Evolutionary conservation across 2,113 vertebrate species (phyloP), one percentile per base, ranked within the genome.

Genomic region (Nesogale talazaci): DNA sequence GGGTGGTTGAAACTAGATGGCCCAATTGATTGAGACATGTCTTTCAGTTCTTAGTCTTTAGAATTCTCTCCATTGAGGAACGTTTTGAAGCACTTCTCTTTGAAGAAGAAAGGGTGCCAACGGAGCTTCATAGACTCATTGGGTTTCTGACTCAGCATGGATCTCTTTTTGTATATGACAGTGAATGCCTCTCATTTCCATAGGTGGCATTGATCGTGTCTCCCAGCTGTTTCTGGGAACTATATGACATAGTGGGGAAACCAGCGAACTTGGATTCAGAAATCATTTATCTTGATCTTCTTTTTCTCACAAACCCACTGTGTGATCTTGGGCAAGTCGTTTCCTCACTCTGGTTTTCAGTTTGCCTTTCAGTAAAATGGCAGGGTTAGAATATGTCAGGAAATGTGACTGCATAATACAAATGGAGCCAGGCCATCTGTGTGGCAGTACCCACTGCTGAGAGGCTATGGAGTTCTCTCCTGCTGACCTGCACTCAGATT

Each of bases 301-400:
- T 23, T 86, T 91, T 79, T 74, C 69, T 91, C 38, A 65, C 14
- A 56, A 83, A 76, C 6, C 2, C n/a, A 57, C 22, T 63, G 22
- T 85, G n/a, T 89, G 42, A 91, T 75, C 42, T 67, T 94, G n/a
- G 27, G 4, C 25, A 87, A 89, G 38, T 87, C 72, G 57, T 25
- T 57, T 96, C 81, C 36, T 34, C 52, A 56, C 22, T 78, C 69
- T 78, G 42, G 38, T 34, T 92, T 90, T 19, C 23, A 57, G 63
- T 90, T 91, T 91, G 20, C 23, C 74, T 85, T 84, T 86, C 29
- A 88, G 74, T 91, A 65, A 92, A 94, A 83, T n/a, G 16, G 9
- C 85, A 16, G 1, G 4, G 20, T 65, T 90, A 59, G 31, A 52
- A 79, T 86, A 57, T 0, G 46, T 65, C 38, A 40, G 23, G 42